Base-by-base conservation (phyloP, 2,888 invertebrate species). In the Ametastegia equiseti region DNA sequence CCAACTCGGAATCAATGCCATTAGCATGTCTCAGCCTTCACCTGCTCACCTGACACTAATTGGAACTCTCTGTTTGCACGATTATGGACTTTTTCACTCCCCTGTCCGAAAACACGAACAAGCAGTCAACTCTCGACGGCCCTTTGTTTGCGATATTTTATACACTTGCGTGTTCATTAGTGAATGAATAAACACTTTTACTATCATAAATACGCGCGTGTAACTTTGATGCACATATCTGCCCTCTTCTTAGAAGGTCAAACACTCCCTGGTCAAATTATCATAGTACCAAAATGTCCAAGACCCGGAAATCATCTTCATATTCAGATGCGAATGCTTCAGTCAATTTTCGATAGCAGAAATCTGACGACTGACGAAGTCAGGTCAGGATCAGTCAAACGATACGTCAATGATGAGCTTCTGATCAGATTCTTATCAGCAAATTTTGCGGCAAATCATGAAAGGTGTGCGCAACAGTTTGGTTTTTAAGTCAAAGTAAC, bases 71-170 rank as follows among this genome's bases (percentile, higher is more conserved):
- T 75, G 50, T 75, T 54, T 36, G 33, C 11, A 75, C 50, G 73
- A 19, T 33, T 54, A 1, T 36, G 27, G 33, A 50, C n/a, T 36
- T 54, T 30, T 33, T 36, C 54, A 54, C 36, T 36, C 36, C 19
- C 50, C 33, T 54, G 5, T 9, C 4, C 71, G 6, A n/a, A 47
- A 71, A 71, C 47, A 45, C 23, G 45, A 47, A 71, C 42, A 39
- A n/a, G 33, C 36, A 23, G 15, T 30, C 15, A 71, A 47, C 71
- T 45, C 9, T 47, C 75, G 75, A 54, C 54, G 13, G 50, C n/a
- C 54, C 36, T 50, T 54, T 75, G 54, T 54, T 75, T 50, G 50
- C n/a, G n/a, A n/a, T n/a, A 4, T 50, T 75, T 75, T 75, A 75
- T 33, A 23, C 23, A 15, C 30, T 71, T 1, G 47, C 47, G 42